These are phyloP conservation scores for Hemithea aestivaria DNA, from an alignment of 2,888 invertebrate genomes.

Conservation along the genomic window DNA sequence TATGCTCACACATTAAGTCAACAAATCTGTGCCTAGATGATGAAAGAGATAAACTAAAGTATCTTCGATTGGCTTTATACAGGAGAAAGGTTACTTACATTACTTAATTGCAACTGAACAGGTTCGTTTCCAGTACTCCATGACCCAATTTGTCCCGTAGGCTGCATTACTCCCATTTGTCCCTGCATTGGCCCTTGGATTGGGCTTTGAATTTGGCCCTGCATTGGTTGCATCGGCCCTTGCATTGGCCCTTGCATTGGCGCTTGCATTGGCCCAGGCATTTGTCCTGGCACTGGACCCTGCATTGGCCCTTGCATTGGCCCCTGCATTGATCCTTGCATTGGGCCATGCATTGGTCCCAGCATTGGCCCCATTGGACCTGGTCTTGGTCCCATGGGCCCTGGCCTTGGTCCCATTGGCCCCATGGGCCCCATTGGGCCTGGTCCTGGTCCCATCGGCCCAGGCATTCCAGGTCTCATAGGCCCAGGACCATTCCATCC, in stretches of 20 bases:
- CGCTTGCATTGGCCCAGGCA: conserved; percentile 5
- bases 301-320: conserved; percentile 2
- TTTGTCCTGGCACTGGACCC: conserved; percentile 2
- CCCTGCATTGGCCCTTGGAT: too few species aligned
- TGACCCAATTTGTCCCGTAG: not conserved
- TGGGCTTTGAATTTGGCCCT: too few species aligned
- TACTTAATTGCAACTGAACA: conserved; percentile 35
- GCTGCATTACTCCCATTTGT: too few species aligned
- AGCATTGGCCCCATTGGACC: conserved; percentile 1
- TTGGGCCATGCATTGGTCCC: conserved; percentile 1
- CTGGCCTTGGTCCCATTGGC: too few species aligned
- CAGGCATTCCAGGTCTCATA: conserved; percentile 3
- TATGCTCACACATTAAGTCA: too few species aligned
- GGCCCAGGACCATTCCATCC: conserved; percentile 2
- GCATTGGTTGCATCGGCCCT: conserved; percentile 11
- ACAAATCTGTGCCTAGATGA: too few species aligned
- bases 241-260: conserved; percentile 7
- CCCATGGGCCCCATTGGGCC: too few species aligned
- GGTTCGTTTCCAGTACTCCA: conserved; percentile 18
- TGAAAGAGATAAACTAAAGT: too few species aligned
- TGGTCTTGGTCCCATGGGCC: conserved; percentile 2
- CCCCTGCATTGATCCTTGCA: conserved; percentile 1
- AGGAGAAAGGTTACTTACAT: conserved; percentile 42
- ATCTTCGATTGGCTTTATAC: too few species aligned
- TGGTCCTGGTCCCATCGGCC: too few species aligned